These are phyloP conservation scores for Cisticola juncidis DNA, from an alignment of 2,113 vertebrate species.

Conservation along the genomic window DNA sequence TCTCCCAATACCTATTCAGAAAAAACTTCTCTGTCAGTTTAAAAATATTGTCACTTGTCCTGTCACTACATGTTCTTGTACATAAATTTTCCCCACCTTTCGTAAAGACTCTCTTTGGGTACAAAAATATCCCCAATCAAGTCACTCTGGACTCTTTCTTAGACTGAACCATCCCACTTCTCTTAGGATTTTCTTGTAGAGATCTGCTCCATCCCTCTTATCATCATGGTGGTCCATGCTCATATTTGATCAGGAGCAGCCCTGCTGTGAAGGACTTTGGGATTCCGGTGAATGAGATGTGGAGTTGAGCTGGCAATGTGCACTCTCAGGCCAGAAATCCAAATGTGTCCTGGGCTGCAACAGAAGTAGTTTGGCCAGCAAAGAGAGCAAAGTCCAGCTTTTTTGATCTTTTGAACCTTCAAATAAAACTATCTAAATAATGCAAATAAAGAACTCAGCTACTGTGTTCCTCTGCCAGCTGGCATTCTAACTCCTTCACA, in stretches of 20 bases:
- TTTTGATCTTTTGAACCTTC: background rate
- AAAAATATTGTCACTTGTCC: background rate
- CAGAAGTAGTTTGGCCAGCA: background rate
- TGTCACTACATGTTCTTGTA: background rate
- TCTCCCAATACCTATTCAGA: background rate
- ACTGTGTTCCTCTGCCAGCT: background rate
- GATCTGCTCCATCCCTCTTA: background rate
- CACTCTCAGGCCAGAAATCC: background rate
- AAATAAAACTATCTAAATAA: background rate
- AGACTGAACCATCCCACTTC: background rate
- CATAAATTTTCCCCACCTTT: background rate
- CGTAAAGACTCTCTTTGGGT: background rate
- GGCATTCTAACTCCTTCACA: background rate
- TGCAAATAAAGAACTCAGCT: background rate
- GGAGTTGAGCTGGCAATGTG: background rate
- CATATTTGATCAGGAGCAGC: accelerated
- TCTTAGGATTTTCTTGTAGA: background rate
- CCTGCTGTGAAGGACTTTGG: background rate
- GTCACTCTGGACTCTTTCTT: too few relatives aligned
- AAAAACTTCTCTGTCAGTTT: background rate
- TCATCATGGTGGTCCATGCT: background rate
- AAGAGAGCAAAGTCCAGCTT: background rate
- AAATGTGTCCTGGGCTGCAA: background rate
- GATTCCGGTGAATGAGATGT: background rate
- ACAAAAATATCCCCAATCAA: accelerated